Conservation (phyloP, 2,888 invertebrate genomes). For the Aporophyla nigra region DNA sequence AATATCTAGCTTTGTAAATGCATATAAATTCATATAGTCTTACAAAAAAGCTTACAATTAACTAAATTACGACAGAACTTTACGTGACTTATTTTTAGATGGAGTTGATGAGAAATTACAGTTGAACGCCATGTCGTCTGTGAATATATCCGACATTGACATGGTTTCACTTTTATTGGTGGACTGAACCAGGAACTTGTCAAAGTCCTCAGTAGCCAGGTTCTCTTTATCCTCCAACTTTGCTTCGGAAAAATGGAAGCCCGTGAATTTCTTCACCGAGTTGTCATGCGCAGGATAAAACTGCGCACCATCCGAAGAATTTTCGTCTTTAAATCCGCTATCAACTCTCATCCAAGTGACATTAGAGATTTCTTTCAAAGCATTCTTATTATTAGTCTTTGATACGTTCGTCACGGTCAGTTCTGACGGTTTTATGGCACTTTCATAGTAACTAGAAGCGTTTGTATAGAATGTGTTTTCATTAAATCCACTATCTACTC, state of each 20-base stretch:
- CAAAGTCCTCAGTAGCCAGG: constrained; percentile 76
- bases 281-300: constrained; percentile 78
- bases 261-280: constrained; percentile 73
- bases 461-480: constrained; percentile 86
- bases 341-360: constrained; percentile 87
- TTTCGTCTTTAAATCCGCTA: constrained; percentile 88
- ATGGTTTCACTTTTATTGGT: constrained; percentile 81
- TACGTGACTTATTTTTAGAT: constrained; percentile 86
- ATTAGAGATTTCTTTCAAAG: constrained; percentile 86
- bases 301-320: constrained; percentile 82
- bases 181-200: constrained; percentile 76
- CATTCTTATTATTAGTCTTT: constrained; percentile 75
- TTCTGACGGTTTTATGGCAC: constrained; percentile 90
- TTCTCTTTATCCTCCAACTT: constrained; percentile 84
- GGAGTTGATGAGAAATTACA: constrained; percentile 89
- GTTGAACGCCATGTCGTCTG: constrained; percentile 86
- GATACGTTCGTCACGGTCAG: constrained; percentile 83
- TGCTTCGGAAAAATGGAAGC: constrained; percentile 78
- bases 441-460: constrained; percentile 88
- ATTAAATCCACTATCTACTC: constrained; percentile 86
- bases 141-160: constrained; percentile 87
- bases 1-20: constrained; percentile 78
- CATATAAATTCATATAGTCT: constrained; percentile 79
- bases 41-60: constrained; percentile 54
- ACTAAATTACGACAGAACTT: constrained; percentile 73